phyloP scores from a whole-genome alignment of 2,113 vertebrate genomes.

The Cheirogaleus medius region DNA sequence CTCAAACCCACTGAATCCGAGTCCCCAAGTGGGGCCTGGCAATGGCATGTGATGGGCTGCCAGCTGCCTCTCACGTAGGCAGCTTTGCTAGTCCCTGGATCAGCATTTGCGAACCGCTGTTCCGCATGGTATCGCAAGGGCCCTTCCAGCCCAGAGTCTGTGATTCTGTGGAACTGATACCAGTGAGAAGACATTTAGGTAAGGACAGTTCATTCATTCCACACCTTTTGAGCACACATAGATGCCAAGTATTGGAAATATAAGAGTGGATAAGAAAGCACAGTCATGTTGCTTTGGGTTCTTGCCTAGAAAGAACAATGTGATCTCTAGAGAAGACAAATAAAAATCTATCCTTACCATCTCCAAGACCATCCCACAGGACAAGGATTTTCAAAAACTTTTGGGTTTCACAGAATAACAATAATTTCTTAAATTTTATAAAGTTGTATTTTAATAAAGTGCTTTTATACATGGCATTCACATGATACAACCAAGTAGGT shows the following conservation, averaged over 20 bases:
- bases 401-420: constrained; percentile 4
- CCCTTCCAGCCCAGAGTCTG: neutral
- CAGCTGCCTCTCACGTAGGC: neutral
- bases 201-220: neutral
- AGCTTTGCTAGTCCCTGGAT: neutral
- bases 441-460: neutral
- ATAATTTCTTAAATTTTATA: neutral
- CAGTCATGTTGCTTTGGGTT: neutral
- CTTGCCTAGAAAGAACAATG: neutral
- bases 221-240: neutral
- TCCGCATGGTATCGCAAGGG: neutral
- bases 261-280: neutral
- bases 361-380: neutral
- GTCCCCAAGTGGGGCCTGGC: neutral
- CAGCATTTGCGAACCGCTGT: neutral
- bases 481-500: neutral
- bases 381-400: neutral
- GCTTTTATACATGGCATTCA: neutral
- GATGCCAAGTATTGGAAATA: neutral
- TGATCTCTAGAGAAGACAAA: neutral
- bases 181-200: neutral
- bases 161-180: neutral
- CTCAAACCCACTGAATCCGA: neutral
- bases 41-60: neutral
- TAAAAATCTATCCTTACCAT: neutral